Base-by-base conservation (phyloP, 2,888 invertebrate genomes). In the Tubulanus polymorphus region DNA sequence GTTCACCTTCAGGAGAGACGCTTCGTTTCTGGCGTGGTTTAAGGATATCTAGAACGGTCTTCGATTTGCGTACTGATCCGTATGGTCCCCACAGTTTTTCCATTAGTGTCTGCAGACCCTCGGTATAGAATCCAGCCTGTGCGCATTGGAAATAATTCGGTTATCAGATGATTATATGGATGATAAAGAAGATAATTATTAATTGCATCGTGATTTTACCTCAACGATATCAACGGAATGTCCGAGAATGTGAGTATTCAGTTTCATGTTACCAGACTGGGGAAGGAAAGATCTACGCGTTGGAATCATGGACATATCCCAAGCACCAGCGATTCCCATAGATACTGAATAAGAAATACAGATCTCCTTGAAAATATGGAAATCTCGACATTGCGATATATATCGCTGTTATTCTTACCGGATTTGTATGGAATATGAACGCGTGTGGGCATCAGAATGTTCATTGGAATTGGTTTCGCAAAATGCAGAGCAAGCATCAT, bases 71-170 rank as follows among this genome's bases (percentile, higher is more conserved):
- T 10, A 59, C 29, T 30, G 53, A 37, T 12, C 61, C 59, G 5
- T 45, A 28, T 23, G 62, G 59, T 26, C 60, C 61, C 23, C 64
- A n/a, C 45, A 63, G 10, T 27, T 51, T 59, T 20, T 55, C 59
- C 12, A 62, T 12, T 6, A 64, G 20, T 20, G 53, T 37, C 47
- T 65, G 61, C 2, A 66, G 32, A 3, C 65, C 65, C 29, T 63
- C 57, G 3, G 63, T 59, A 23, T 60, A 53, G 51, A 58, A 60
- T 5, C 67, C 67, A 50, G 62, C 27, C 66, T 66, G 25, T n/a
- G n/a, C n/a, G n/a, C n/a, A n/a, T n/a, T n/a, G n/a, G n/a, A n/a
- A n/a, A n/a, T n/a, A n/a, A n/a, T n/a, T n/a, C n/a, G n/a, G n/a
- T n/a, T n/a, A n/a, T n/a, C n/a, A n/a, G n/a, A n/a, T n/a, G n/a